phyloP scores from a whole-genome alignment of 2,113 vertebrate species.

The Gavialis gangeticus region DNA sequence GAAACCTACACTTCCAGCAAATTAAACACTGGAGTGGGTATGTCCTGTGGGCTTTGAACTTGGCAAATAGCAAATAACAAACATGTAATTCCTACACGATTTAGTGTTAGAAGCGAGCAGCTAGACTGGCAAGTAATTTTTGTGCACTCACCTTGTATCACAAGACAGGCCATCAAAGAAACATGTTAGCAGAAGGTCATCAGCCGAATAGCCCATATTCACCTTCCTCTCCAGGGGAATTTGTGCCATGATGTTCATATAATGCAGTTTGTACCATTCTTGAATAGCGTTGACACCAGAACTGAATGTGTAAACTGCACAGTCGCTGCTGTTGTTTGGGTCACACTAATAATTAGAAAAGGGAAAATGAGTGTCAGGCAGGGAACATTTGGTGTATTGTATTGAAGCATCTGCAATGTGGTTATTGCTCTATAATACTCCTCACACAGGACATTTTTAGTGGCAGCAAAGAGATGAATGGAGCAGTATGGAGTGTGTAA shows the following conservation, averaged over 20 bases:
- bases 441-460: accelerated
- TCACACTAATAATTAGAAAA: conserved; percentile 76
- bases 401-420: neutral
- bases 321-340: conserved; percentile 72
- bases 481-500: neutral
- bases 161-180: conserved; percentile 85
- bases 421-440: neutral
- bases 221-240: conserved; percentile 82
- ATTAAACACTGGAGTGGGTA: neutral
- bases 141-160: conserved; percentile 79
- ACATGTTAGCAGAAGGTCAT: conserved; percentile 84
- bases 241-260: conserved; percentile 88
- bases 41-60: neutral
- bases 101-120: neutral
- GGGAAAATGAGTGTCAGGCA: neutral
- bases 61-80: neutral
- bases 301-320: conserved; percentile 83
- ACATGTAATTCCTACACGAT: neutral
- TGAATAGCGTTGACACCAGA: conserved; percentile 85
- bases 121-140: neutral
- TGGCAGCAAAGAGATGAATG: neutral
- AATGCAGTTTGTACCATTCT: conserved; percentile 88
- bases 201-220: conserved; percentile 81
- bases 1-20: neutral
- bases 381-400: neutral